Evolutionary conservation across 2,888 invertebrate genomes (phyloP).

Genomic region (Caradrina kadenii): DNA sequence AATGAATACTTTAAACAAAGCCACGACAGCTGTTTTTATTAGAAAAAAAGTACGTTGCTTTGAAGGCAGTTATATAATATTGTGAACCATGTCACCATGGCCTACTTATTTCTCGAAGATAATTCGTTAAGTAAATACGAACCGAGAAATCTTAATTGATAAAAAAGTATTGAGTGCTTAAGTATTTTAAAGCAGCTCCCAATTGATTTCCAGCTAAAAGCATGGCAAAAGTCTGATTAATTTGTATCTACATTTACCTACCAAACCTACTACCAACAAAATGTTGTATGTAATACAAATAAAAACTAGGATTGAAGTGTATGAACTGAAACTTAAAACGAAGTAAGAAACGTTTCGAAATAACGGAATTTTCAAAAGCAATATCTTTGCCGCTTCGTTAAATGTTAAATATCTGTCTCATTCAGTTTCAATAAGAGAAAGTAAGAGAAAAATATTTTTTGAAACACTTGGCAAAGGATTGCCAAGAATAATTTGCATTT

Average conservation of each 20-base stretch:
- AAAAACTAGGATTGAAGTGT: too few species aligned
- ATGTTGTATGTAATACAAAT: too few species aligned
- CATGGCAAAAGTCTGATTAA: too few species aligned
- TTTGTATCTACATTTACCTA: too few species aligned
- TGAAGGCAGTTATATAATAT: background rate
- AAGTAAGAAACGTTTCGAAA: background rate
- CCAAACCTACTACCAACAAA: too few species aligned
- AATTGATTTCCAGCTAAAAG: too few species aligned
- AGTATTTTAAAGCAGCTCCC: too few species aligned
- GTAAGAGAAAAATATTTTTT: constrained; percentile 13
- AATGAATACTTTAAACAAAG: background rate
- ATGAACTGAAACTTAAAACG: too few species aligned
- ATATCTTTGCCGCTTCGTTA: constrained; percentile 15
- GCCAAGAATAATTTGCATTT: background rate
- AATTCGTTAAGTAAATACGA: background rate
- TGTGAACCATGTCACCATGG: background rate
- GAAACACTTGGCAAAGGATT: constrained; percentile 14
- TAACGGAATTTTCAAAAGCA: constrained; percentile 5
- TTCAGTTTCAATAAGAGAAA: background rate
- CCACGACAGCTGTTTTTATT: too few species aligned
- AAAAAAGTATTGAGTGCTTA: too few species aligned
- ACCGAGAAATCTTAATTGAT: background rate
- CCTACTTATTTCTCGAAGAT: constrained; percentile 6
- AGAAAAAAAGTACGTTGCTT: background rate
- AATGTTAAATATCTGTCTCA: background rate